These are phyloP conservation scores for Tringa solitaria DNA, from an alignment of 2,113 vertebrate species.

Conservation along the genomic window DNA sequence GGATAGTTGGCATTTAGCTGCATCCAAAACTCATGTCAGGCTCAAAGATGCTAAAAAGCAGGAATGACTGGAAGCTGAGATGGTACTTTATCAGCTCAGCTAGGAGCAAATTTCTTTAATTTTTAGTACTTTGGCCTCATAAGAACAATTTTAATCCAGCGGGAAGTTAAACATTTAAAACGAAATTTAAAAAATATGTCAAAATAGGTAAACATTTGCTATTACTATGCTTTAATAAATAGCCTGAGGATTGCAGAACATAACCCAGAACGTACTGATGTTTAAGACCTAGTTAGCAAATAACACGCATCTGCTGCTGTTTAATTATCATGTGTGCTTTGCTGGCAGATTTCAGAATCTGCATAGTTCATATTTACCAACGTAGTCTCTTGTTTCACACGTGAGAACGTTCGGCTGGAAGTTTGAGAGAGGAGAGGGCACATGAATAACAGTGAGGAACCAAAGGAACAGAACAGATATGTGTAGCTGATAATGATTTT, in stretches of 20 bases:
- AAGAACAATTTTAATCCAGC: constrained; percentile 27
- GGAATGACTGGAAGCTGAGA: constrained; percentile 35
- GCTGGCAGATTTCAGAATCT: constrained; percentile 15
- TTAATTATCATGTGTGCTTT: constrained; percentile 40
- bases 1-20: constrained; percentile 78
- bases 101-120: constrained; percentile 55
- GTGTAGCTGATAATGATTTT: constrained; percentile 21
- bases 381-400: not conserved
- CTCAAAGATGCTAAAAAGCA: constrained; percentile 71
- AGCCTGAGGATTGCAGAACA: constrained; percentile 16
- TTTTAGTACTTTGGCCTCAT: constrained; percentile 9
- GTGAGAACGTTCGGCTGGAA: not conserved
- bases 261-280: constrained; percentile 6
- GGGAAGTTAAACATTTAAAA: constrained; percentile 40
- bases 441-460: not conserved
- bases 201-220: constrained; percentile 58
- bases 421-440: not conserved
- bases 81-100: constrained; percentile 42
- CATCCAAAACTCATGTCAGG: constrained; percentile 77
- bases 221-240: constrained; percentile 37
- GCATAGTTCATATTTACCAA: constrained; percentile 15
- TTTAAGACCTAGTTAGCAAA: constrained; percentile 60
- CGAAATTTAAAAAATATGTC: not conserved
- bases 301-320: constrained; percentile 28
- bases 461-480: not conserved